phyloP scores from a whole-genome alignment of 2,888 invertebrate genomes.

The Oxytorus armatus region DNA sequence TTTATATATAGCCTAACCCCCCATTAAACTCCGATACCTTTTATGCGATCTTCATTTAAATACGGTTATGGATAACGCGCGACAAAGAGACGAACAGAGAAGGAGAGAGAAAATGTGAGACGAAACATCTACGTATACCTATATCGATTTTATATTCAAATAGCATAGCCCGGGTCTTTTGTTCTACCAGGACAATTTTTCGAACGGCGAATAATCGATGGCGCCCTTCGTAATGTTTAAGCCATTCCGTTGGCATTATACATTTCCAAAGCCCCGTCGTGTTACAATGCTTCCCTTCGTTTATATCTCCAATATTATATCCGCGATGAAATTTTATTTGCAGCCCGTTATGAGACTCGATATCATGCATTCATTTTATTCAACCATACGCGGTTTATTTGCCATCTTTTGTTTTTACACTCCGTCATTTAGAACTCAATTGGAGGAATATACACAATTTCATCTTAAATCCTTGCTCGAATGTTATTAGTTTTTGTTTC shows the following conservation, averaged over 20 bases:
- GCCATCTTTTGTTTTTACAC: no score
- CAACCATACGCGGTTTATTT: no score
- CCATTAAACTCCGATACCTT: slow-evolving; percentile 80
- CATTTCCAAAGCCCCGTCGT: slow-evolving; percentile 46
- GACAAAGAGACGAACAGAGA: slow-evolving; percentile 62
- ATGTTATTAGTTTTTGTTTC: no score
- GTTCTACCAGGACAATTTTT: slow-evolving; percentile 79
- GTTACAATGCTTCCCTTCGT: slow-evolving; percentile 59
- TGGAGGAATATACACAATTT: no score
- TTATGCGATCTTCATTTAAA: slow-evolving; percentile 84
- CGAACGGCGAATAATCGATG: slow-evolving; percentile 75
- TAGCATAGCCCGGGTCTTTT: slow-evolving; percentile 79
- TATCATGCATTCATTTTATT: background rate
- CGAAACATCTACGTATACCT: slow-evolving; percentile 66
- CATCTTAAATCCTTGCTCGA: no score
- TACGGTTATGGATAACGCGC: slow-evolving; percentile 84
- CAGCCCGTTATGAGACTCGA: slow-evolving; percentile 2
- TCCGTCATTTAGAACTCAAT: no score
- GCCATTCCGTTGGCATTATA: slow-evolving; percentile 51
- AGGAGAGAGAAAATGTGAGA: slow-evolving; percentile 56
- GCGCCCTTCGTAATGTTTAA: slow-evolving; percentile 65
- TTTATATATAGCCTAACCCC: slow-evolving; percentile 72
- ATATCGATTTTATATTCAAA: slow-evolving; percentile 84
- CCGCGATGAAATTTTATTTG: slow-evolving; percentile 48
- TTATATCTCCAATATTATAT: slow-evolving; percentile 44